Percentiles rank a stretch among this genome's conserved stretches.
Evolutionary conservation across 2,113 vertebrate species (phyloP).

Genomic region (Percina caprodes): DNA sequence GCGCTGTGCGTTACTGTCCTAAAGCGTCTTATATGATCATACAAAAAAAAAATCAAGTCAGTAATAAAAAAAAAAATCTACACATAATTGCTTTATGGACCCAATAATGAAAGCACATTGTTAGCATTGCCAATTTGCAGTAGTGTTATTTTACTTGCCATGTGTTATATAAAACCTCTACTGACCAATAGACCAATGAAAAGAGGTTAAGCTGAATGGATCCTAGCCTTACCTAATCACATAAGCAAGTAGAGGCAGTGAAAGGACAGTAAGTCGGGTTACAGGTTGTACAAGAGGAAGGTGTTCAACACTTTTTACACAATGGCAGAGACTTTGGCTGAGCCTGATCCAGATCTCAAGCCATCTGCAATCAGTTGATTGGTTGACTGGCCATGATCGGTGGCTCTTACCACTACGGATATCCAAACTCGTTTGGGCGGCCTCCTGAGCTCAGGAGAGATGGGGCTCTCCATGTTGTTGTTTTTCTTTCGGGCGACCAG

Average conservation of each 20-base stretch:
- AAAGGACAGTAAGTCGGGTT: conserved; percentile 46
- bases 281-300: conserved; percentile 56
- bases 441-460: conserved; percentile 86
- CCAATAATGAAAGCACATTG: too few species aligned
- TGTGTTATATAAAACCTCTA: conserved; percentile 46
- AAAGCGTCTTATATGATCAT: too few species aligned
- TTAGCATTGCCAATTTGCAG: background rate
- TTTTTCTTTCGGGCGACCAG: conserved; percentile 80
- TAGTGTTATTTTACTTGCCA: conserved; percentile 27
- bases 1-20: too few species aligned
- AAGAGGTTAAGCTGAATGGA: conserved; percentile 38
- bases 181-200: conserved; percentile 47
- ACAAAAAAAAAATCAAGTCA: too few species aligned
- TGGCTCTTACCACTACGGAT: conserved; percentile 91
- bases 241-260: conserved; percentile 28
- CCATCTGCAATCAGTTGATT: conserved; percentile 68
- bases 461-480: conserved; percentile 81
- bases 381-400: conserved; percentile 56
- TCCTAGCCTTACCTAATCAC: conserved; percentile 13
- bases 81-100: too few species aligned
- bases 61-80: too few species aligned
- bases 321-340: conserved; percentile 57
- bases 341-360: conserved; percentile 50
- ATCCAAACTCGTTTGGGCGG: conserved; percentile 92
- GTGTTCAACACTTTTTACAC: conserved; percentile 56